Conservation (phyloP, 2,113 vertebrate genomes). For the Petromus typicus region DNA sequence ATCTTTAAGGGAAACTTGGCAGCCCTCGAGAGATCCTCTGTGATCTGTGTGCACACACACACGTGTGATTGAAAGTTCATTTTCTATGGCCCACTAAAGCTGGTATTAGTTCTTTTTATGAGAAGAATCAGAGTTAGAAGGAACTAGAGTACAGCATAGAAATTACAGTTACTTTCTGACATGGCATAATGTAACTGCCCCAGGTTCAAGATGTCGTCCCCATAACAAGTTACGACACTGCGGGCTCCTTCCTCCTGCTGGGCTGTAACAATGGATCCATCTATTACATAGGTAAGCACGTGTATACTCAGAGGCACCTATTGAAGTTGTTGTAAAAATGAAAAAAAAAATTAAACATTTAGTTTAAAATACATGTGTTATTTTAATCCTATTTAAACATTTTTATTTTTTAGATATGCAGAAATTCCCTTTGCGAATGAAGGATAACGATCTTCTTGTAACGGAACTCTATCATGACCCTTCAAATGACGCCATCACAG, state of each 20-base stretch:
- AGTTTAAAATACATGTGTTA: not conserved
- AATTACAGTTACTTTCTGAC: not conserved
- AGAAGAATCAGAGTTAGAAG: not conserved
- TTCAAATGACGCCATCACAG: slow-evolving; percentile 97
- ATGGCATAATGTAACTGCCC: not conserved
- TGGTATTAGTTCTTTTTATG: not conserved
- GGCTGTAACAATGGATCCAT: slow-evolving; percentile 98
- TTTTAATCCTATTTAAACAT: not conserved
- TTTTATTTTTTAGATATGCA: slow-evolving; percentile 93
- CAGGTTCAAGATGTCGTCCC: slow-evolving; percentile 97
- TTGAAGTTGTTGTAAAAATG: not conserved
- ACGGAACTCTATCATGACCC: slow-evolving; percentile 98
- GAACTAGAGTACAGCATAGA: not conserved
- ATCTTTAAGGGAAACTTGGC: not conserved
- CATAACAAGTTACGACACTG: slow-evolving; percentile 99
- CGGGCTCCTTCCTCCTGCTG: slow-evolving; percentile 96
- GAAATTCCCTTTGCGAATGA: slow-evolving; percentile 98
- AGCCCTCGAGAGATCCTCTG: too few relatives aligned
- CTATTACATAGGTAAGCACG: slow-evolving; percentile 95
- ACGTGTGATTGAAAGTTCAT: not conserved
- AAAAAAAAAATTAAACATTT: not conserved
- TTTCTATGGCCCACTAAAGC: not conserved
- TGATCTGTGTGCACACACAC: too few relatives aligned
- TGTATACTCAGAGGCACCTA: accelerated
- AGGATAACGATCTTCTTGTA: slow-evolving; percentile 97